Conservation (phyloP, 2,888 invertebrate genomes). For the Dromius quadrimaculatus region DNA sequence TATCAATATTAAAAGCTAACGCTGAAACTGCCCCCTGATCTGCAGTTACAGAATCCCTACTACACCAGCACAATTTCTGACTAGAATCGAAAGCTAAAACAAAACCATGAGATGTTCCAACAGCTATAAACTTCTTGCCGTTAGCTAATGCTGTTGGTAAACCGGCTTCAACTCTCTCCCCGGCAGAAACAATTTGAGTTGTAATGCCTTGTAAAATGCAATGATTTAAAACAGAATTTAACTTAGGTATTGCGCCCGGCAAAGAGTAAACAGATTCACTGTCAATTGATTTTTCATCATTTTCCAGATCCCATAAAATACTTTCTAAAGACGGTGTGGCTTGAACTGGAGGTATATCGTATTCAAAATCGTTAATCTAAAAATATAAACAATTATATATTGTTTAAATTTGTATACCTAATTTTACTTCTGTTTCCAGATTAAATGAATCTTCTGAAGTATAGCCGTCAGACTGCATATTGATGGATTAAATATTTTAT, state of each 20-base stretch:
- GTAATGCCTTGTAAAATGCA: constrained; percentile 89
- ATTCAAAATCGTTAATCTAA: constrained; percentile 85
- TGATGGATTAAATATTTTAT: constrained; percentile 13
- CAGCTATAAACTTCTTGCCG: constrained; percentile 81
- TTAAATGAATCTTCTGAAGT: constrained; percentile 47
- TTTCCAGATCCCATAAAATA: constrained; percentile 81
- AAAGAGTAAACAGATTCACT: constrained; percentile 69
- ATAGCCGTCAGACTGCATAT: constrained; percentile 43
- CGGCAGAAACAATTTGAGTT: constrained; percentile 87
- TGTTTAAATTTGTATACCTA: neutral
- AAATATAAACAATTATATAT: constrained; percentile 57
- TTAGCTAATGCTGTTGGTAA: constrained; percentile 88
- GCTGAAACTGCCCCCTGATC: constrained; percentile 86
- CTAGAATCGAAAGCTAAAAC: constrained; percentile 87
- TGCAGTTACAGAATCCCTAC: constrained; percentile 74
- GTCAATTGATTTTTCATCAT: constrained; percentile 72
- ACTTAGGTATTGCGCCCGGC: constrained; percentile 66
- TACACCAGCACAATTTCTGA: constrained; percentile 92
- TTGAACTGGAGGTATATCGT: constrained; percentile 82
- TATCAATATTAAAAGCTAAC: constrained; percentile 88
- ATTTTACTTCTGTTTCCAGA: constrained; percentile 43
- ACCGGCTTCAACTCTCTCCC: constrained; percentile 90
- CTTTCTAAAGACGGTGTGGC: constrained; percentile 84
- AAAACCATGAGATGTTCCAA: constrained; percentile 95
- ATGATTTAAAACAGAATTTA: constrained; percentile 79